Evolutionary conservation across 2,113 vertebrate species (phyloP), one percentile per base, ranked within the genome.

Genomic region (Tringa solitaria): DNA sequence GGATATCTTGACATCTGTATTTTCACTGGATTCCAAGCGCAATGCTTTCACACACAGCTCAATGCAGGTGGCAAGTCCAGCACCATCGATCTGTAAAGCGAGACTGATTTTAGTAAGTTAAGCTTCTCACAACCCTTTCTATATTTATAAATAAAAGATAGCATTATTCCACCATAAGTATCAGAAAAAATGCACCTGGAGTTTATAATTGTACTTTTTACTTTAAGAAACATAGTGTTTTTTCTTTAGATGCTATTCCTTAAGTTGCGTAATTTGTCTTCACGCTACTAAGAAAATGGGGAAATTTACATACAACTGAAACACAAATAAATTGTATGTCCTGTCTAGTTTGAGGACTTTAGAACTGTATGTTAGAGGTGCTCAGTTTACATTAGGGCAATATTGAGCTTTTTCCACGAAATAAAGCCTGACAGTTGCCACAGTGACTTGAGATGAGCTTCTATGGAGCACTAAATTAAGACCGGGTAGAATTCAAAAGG

Each of bases 21-120:
- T 98, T 97, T 99, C 99, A 89, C 98, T 98, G 46, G 99, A 98
- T 87, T 99, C 99, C 97, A 99, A 98, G 51, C 98, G 98, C 87
- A 99, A 90, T 20, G 99, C 99, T 96, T 98, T 98, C 72, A 99
- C 98, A 92, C 99, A 99, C 83, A 99, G 97, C 87, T 99, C 99
- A 92, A 99, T 98, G 96, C 99, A 99, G 46, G 98, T 98, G 64
- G 99, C 98, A 89, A 99, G 98, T 87, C 99, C 99, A 96, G 97
- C 98, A 68, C 97, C 97, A 96, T 99, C 98, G 14, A 99, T 98
- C 99, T 99, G 95, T 73, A 95, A 97, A 97, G 84, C 77, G 96
- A 33, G 84, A 94, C 32, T 94, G 37, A 93, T 89, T 85, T 97
- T 64, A 95, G 69, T 96, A 67, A 59, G 10, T n/a, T n/a, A 80